These are phyloP conservation scores for Hemistola chrysoprasaria DNA, from an alignment of 2,888 invertebrate species.

Conservation along the genomic window DNA sequence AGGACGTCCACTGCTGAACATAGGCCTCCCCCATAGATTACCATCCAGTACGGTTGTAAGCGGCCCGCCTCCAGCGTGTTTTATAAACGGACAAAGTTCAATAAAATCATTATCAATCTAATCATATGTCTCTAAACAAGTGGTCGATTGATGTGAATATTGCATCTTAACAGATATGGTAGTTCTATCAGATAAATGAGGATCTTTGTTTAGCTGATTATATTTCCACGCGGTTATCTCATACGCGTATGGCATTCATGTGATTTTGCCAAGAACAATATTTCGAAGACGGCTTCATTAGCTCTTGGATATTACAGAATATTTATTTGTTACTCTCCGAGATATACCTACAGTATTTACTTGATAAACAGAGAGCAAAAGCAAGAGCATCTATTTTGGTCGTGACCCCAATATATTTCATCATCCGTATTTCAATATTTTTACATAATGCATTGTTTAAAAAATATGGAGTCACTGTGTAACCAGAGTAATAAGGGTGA, in stretches of 20 bases:
- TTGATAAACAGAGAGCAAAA: slow-evolving; percentile 15
- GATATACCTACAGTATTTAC: slow-evolving; percentile 13
- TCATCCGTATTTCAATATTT: not conserved
- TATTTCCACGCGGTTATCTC: not conserved
- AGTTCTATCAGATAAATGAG: not conserved
- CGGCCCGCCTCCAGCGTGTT: too few species aligned
- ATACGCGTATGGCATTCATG: slow-evolving; percentile 1
- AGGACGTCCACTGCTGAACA: too few species aligned
- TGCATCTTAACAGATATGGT: too few species aligned
- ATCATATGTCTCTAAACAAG: too few species aligned
- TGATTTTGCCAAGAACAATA: slow-evolving; percentile 8
- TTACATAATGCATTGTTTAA: not conserved
- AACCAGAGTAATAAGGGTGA: too few species aligned
- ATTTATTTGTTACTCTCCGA: slow-evolving; percentile 4
- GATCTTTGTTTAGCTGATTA: slow-evolving; percentile 2
- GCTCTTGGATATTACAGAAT: slow-evolving; percentile 9
- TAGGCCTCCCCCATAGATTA: too few species aligned
- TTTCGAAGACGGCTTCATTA: slow-evolving; percentile 10
- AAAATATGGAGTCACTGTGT: too few species aligned
- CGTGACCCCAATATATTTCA: slow-evolving; percentile 11
- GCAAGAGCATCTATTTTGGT: slow-evolving; percentile 21
- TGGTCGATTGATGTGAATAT: too few species aligned
- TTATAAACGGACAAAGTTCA: too few species aligned
- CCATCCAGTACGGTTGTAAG: too few species aligned
- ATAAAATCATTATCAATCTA: too few species aligned